These are phyloP conservation scores for Trichoplusia ni DNA, from an alignment of 1,140 invertebrate species.

Conservation along the genomic window DNA sequence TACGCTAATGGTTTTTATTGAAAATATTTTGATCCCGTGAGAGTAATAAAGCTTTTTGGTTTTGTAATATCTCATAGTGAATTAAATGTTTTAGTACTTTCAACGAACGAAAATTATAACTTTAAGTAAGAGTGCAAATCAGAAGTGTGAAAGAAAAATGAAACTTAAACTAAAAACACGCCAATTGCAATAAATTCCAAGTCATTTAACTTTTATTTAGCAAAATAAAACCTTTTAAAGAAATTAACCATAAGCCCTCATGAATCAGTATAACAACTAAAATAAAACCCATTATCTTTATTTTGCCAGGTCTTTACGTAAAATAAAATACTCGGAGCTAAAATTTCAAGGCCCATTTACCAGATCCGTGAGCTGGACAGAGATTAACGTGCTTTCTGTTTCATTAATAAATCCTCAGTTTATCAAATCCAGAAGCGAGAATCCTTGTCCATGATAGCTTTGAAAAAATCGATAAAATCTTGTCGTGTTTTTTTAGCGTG, in stretches of 20 bases:
- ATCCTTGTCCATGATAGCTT: constrained; percentile 1
- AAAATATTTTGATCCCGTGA: too few species aligned
- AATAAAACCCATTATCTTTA: constrained; percentile 26
- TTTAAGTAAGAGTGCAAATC: too few species aligned
- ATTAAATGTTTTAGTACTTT: too few species aligned
- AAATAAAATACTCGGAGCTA: constrained; percentile 40
- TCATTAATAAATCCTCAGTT: constrained; percentile 51
- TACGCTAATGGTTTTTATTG: too few species aligned
- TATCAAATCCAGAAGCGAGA: constrained; percentile 40
- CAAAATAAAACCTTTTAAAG: background rate
- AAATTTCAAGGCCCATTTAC: constrained; percentile 60
- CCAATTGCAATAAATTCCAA: background rate
- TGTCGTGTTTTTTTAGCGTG: background rate
- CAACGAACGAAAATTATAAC: too few species aligned
- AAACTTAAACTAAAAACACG: too few species aligned
- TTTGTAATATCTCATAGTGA: too few species aligned
- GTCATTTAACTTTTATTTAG: background rate
- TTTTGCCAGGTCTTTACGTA: constrained; percentile 9
- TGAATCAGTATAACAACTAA: constrained; percentile 18
- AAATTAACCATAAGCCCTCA: constrained; percentile 22
- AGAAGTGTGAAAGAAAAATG: too few species aligned
- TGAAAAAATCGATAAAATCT: constrained; percentile 27
- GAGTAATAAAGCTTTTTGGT: too few species aligned
- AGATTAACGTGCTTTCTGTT: constrained; percentile 61
- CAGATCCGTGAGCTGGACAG: constrained; percentile 54